A percentile compares a stretch with the other conserved stretches of the same genome.
Evolutionary conservation across 2,113 vertebrate genomes (phyloP).

Genomic region (Nestor notabilis): DNA sequence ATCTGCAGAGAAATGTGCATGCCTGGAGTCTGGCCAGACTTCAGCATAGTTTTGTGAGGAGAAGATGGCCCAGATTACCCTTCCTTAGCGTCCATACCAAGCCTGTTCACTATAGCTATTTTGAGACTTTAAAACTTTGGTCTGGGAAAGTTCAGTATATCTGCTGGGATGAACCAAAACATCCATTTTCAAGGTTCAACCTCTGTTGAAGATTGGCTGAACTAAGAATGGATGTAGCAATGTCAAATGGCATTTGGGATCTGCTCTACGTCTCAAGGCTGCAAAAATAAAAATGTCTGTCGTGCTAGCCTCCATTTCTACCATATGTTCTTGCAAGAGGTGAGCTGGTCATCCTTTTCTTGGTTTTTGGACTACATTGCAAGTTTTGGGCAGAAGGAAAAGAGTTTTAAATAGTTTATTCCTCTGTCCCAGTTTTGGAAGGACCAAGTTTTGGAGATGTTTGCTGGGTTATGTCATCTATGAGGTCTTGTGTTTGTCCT

Average conservation of each 20-base stretch:
- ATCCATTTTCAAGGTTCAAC: neutral
- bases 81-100: neutral
- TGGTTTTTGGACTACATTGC: neutral
- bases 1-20: neutral
- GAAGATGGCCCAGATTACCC: conserved; percentile 25
- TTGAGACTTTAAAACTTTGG: conserved; percentile 23
- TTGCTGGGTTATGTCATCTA: neutral
- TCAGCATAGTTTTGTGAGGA: neutral
- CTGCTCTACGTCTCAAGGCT: neutral
- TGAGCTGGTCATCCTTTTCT: neutral
- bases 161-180: neutral
- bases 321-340: neutral
- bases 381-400: neutral
- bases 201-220: neutral
- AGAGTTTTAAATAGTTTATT: neutral
- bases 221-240: neutral
- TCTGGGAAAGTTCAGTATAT: neutral
- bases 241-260: neutral
- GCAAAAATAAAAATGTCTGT: neutral
- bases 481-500: conserved; percentile 7
- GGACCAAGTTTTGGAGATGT: neutral
- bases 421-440: neutral
- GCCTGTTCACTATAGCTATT: neutral
- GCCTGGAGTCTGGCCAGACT: conserved; percentile 32
- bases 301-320: neutral